Percentiles rank a stretch among this genome's conserved stretches.
phyloP scores from a whole-genome alignment of 2,888 invertebrate species.

The Gnatocerus cornutus region DNA sequence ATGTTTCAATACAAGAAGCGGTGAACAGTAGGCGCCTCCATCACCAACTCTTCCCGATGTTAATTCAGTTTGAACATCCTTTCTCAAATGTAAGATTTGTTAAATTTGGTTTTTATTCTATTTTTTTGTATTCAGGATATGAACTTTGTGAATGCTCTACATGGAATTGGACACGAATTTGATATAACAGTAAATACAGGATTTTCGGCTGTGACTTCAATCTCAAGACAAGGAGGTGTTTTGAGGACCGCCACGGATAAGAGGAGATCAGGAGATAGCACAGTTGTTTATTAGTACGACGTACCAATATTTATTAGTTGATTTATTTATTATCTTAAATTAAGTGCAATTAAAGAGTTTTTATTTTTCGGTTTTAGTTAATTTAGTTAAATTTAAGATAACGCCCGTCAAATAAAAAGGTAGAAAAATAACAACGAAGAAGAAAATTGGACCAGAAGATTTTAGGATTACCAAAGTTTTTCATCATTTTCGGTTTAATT shows the following conservation, averaged over 20 bases:
- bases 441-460: too few species aligned
- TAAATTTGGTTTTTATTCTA: neutral
- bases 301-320: neutral
- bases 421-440: too few species aligned
- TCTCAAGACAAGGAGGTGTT: constrained; percentile 71
- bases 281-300: constrained; percentile 60
- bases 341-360: constrained; percentile 17
- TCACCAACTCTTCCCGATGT: constrained; percentile 78
- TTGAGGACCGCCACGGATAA: constrained; percentile 69
- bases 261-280: constrained; percentile 73
- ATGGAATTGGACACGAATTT: constrained; percentile 73
- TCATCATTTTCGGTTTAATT: too few species aligned
- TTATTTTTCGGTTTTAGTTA: neutral
- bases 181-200: constrained; percentile 72
- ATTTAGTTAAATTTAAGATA: too few species aligned
- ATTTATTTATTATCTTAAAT: constrained; percentile 1
- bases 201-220: constrained; percentile 78
- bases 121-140: constrained; percentile 61
- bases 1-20: constrained; percentile 72
- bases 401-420: too few species aligned
- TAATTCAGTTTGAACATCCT: constrained; percentile 72
- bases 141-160: constrained; percentile 71
- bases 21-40: constrained; percentile 75
- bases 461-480: too few species aligned
- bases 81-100: constrained; percentile 70